A percentile compares a stretch with the other conserved stretches of the same genome.
Evolutionary conservation across 2,888 invertebrate species (phyloP).

Genomic region (Acronicta aceris): DNA sequence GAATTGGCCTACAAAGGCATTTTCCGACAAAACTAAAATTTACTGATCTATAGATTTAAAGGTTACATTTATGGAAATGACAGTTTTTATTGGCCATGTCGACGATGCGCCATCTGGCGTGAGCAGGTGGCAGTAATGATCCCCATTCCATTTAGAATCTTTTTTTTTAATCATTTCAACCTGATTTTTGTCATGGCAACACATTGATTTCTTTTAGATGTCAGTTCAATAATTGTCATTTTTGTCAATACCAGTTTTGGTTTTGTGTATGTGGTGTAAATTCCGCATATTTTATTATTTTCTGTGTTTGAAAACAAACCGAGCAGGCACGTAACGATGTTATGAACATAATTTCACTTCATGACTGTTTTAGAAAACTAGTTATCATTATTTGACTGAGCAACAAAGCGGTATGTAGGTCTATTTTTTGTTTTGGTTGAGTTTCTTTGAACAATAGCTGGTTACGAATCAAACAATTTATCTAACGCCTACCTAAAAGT

Average conservation of each 20-base stretch:
- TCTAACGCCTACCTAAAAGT: slow-evolving; percentile 10
- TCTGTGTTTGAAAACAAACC: slow-evolving; percentile 29
- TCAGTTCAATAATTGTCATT: neutral
- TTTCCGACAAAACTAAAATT: too few relatives aligned
- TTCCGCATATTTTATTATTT: slow-evolving; percentile 28
- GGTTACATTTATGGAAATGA: too few relatives aligned
- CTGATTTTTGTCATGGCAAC: too few relatives aligned
- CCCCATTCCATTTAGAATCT: too few relatives aligned
- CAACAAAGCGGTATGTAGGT: slow-evolving; percentile 35
- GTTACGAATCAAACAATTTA: slow-evolving; percentile 13
- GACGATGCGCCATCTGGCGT: too few relatives aligned
- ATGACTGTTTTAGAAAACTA: slow-evolving; percentile 8
- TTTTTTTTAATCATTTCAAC: too few relatives aligned
- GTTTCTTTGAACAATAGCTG: slow-evolving; percentile 30
- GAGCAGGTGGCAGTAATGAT: too few relatives aligned
- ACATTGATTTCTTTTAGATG: too few relatives aligned
- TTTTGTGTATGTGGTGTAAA: slow-evolving; percentile 23
- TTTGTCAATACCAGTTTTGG: neutral
- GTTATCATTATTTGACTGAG: slow-evolving; percentile 17
- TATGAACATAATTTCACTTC: slow-evolving; percentile 18
- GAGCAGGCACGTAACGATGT: slow-evolving; percentile 35
- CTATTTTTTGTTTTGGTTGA: slow-evolving; percentile 33
- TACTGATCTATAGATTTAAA: too few relatives aligned
- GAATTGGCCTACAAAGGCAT: too few relatives aligned
- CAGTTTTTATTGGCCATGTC: too few relatives aligned